Percentiles rank a stretch among this genome's conserved stretches.
These are phyloP conservation scores for Ceraclea dissimilis DNA, from an alignment of 2,888 invertebrate genomes.

Conservation along the genomic window DNA sequence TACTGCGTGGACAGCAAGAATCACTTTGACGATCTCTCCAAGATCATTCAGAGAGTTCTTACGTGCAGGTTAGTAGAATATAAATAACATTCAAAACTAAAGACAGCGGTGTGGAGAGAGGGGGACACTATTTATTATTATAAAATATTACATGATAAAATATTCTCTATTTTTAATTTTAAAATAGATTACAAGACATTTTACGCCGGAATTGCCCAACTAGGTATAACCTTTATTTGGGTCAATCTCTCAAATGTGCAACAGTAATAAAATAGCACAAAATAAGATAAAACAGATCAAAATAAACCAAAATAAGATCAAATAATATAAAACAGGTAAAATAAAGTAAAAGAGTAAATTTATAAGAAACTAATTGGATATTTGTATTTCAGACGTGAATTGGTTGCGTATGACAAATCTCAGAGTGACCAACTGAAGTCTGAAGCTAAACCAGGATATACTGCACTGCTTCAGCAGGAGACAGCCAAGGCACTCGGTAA, in stretches of 20 bases:
- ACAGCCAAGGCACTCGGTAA: slow-evolving; percentile 32
- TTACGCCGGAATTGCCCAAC: too few species aligned
- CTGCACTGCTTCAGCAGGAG: slow-evolving; percentile 43
- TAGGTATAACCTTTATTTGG: too few species aligned
- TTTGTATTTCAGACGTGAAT: slow-evolving; percentile 52
- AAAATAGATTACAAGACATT: too few species aligned
- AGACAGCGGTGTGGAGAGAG: too few species aligned
- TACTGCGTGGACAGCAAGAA: slow-evolving; percentile 93
- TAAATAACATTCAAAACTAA: too few species aligned
- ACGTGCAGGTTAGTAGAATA: slow-evolving; percentile 59
- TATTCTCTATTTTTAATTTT: neutral
- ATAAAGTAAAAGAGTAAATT: too few species aligned
- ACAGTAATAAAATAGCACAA: too few species aligned
- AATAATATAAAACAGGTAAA: too few species aligned
- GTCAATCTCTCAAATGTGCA: too few species aligned
- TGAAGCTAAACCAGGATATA: slow-evolving; percentile 42
- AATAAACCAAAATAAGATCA: too few species aligned
- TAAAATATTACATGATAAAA: neutral
- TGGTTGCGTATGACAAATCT: slow-evolving; percentile 84
- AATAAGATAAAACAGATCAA: too few species aligned
- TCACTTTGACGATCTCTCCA: slow-evolving; percentile 90
- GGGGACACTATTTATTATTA: neutral
- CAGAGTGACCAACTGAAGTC: slow-evolving; percentile 59
- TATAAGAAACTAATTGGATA: too few species aligned
- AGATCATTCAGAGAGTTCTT: slow-evolving; percentile 81